These are phyloP conservation scores for Amblyteles armatorius DNA, from an alignment of 2,888 invertebrate genomes.

Conservation along the genomic window DNA sequence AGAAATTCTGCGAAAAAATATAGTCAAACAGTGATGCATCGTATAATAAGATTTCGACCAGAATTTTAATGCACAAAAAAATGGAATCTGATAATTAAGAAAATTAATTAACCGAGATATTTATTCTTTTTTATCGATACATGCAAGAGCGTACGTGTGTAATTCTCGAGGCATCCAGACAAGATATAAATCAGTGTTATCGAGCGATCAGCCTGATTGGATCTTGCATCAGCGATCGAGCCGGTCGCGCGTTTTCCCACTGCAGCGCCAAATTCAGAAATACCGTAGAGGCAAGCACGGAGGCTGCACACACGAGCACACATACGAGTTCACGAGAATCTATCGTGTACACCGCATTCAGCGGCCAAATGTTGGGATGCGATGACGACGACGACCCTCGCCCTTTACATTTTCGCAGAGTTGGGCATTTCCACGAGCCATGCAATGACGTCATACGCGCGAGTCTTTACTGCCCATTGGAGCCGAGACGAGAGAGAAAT, in stretches of 20 bases:
- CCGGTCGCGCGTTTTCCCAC: neutral
- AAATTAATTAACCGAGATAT: neutral
- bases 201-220: conserved; percentile 14
- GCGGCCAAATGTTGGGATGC: conserved; percentile 26
- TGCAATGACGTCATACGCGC: conserved; percentile 62
- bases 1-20: too few species aligned
- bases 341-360: conserved; percentile 14
- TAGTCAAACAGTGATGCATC: too few species aligned
- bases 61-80: too few species aligned
- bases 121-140: neutral
- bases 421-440: conserved; percentile 39
- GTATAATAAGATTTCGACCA: too few species aligned
- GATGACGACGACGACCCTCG: conserved; percentile 52
- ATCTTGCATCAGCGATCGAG: conserved; percentile 19
- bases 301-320: neutral
- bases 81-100: too few species aligned
- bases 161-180: neutral
- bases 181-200: conserved; percentile 45
- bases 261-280: conserved; percentile 33
- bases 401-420: conserved; percentile 49
- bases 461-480: conserved; percentile 61
- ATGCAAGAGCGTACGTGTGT: neutral
- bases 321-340: conserved; percentile 2
- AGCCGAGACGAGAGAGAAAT: conserved; percentile 39
- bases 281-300: neutral